Conservation (phyloP, 2,888 invertebrate species). For the Myathropa florea region DNA sequence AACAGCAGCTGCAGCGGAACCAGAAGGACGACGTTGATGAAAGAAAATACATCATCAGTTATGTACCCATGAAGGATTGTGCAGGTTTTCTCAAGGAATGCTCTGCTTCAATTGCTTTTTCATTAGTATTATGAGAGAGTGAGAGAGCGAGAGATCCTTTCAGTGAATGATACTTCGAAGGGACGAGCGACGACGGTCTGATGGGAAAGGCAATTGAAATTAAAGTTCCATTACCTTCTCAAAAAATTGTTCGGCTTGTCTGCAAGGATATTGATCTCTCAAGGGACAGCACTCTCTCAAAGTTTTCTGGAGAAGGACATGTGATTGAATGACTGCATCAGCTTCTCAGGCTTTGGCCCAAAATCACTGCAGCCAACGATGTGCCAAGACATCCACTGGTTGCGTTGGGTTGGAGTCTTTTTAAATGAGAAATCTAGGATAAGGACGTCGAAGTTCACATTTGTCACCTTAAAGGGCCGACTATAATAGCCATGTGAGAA, state of each 20-base stretch:
- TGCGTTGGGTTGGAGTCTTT: too few relatives aligned
- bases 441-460: too few relatives aligned
- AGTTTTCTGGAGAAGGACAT: background rate
- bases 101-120: slow-evolving; percentile 67
- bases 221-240: background rate
- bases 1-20: slow-evolving; percentile 43
- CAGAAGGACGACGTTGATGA: slow-evolving; percentile 57
- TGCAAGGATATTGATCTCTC: background rate
- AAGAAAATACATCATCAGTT: slow-evolving; percentile 68
- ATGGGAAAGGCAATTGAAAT: slow-evolving; percentile 22
- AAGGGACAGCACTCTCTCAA: background rate
- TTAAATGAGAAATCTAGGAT: too few relatives aligned
- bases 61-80: slow-evolving; percentile 54
- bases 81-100: slow-evolving; percentile 40
- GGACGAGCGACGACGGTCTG: background rate
- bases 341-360: background rate
- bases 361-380: too few relatives aligned
- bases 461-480: too few relatives aligned
- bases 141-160: background rate
- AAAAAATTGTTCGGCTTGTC: background rate
- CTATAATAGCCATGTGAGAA: too few relatives aligned
- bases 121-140: slow-evolving; percentile 57
- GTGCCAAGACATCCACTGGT: too few relatives aligned
- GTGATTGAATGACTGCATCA: background rate
- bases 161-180: slow-evolving; percentile 21